phyloP scores from a whole-genome alignment of 2,797 vertebrate species.

The Squalus acanthias region DNA sequence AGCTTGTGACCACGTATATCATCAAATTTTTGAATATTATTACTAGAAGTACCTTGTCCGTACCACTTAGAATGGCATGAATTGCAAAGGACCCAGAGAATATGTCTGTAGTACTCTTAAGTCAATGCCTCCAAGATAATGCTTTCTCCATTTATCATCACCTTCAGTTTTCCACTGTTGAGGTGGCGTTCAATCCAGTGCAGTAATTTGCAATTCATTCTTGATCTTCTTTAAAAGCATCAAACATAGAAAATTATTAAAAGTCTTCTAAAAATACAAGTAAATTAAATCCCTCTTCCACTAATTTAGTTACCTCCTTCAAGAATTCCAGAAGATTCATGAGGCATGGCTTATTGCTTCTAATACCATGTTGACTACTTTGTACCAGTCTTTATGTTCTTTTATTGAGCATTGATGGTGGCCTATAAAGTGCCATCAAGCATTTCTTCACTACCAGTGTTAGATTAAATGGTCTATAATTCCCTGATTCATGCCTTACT shows the following conservation, averaged over 20 bases:
- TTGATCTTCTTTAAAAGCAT: background rate
- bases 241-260: background rate
- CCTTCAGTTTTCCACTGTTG: background rate
- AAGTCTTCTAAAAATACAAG: background rate
- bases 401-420: constrained; percentile 11
- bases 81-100: background rate
- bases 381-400: background rate
- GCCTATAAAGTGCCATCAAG: constrained; percentile 4
- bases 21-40: background rate
- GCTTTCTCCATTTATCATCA: background rate
- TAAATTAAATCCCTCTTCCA: background rate
- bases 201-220: background rate
- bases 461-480: background rate
- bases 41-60: background rate
- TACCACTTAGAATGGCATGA: background rate
- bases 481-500: background rate
- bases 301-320: background rate
- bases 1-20: background rate
- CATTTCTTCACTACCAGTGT: background rate
- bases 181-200: background rate
- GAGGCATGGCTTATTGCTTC: background rate
- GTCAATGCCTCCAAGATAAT: background rate
- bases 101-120: background rate
- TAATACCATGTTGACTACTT: background rate
- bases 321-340: background rate